A percentile compares a stretch with the other conserved stretches of the same genome.
Evolutionary conservation across 2,113 vertebrate species (phyloP).

Genomic region (Raja brachyura): DNA sequence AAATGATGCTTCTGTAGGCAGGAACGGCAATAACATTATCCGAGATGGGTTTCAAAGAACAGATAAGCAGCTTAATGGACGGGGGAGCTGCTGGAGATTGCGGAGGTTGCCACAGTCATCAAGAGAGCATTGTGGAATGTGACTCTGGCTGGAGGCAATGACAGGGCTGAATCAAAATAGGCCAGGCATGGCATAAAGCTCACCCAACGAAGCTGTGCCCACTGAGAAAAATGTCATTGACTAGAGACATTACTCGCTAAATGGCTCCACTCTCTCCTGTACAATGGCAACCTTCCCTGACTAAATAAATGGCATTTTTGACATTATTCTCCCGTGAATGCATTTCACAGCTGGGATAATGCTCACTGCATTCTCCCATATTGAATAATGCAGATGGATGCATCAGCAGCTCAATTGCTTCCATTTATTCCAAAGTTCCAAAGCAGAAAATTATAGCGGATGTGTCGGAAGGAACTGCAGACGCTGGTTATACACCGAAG

Average conservation of each 20-base stretch:
- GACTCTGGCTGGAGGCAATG: background rate
- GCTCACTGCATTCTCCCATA: background rate
- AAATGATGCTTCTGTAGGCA: slow-evolving; percentile 7
- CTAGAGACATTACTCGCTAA: background rate
- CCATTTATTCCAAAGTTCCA: background rate
- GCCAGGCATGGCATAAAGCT: background rate
- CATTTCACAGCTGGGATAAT: no score
- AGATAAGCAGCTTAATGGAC: slow-evolving; percentile 35
- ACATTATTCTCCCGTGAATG: background rate
- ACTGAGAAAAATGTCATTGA: background rate
- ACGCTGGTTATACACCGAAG: no score
- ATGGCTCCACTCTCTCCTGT: background rate
- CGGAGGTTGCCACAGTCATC: slow-evolving; percentile 11
- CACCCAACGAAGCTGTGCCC: background rate
- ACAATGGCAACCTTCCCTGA: background rate
- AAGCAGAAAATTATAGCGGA: no score
- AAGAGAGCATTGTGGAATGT: background rate
- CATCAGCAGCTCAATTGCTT: background rate
- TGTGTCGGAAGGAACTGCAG: no score
- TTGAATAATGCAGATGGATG: background rate
- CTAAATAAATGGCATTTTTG: background rate
- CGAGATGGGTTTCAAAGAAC: slow-evolving; percentile 23
- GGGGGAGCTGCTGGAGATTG: background rate
- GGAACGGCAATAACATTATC: slow-evolving; percentile 19
- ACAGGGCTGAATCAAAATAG: background rate